A percentile compares a stretch with the other conserved stretches of the same genome.
These are phyloP conservation scores for Lutraria lutraria DNA, from an alignment of 2,888 invertebrate genomes.

Conservation along the genomic window DNA sequence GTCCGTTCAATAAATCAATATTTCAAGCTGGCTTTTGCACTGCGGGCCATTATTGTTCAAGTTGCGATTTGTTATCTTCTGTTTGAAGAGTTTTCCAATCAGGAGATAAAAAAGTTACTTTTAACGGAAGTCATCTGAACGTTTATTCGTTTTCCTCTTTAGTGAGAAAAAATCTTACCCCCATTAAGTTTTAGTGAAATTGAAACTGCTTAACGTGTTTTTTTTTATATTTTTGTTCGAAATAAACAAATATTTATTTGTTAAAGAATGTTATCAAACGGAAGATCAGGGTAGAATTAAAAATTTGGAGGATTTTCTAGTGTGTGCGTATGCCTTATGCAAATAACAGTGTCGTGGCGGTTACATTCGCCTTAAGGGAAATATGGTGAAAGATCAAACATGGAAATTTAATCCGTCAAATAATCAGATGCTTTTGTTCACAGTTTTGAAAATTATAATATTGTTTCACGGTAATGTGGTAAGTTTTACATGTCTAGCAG, in stretches of 20 bases:
- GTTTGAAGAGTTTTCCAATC: constrained; percentile 35
- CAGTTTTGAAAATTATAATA: constrained; percentile 33
- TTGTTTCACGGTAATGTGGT: constrained; percentile 40
- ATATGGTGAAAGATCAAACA: constrained; percentile 12
- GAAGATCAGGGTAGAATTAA: constrained; percentile 32
- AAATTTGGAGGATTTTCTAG: constrained; percentile 25
- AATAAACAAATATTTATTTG: constrained; percentile 48
- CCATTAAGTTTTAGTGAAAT: neutral
- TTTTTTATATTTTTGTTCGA: constrained; percentile 28
- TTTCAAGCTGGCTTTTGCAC: constrained; percentile 27
- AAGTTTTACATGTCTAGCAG: constrained; percentile 41
- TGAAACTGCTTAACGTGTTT: constrained; percentile 13
- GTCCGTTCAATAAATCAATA: constrained; percentile 44
- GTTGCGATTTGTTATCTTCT: constrained; percentile 25
- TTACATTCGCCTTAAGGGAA: constrained; percentile 26
- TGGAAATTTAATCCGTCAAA: constrained; percentile 18
- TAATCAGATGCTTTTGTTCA: constrained; percentile 42
- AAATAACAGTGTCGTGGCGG: constrained; percentile 34
- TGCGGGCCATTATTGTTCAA: constrained; percentile 43
- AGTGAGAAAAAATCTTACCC: neutral
- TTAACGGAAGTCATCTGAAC: neutral
- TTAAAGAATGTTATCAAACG: constrained; percentile 44
- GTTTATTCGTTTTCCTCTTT: neutral
- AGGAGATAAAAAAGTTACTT: constrained; percentile 33
- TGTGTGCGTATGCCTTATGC: constrained; percentile 51